A percentile compares a stretch with the other conserved stretches of the same genome.
Evolutionary conservation across 2,797 vertebrate species (phyloP).

Genomic region (Tadarida brasiliensis): DNA sequence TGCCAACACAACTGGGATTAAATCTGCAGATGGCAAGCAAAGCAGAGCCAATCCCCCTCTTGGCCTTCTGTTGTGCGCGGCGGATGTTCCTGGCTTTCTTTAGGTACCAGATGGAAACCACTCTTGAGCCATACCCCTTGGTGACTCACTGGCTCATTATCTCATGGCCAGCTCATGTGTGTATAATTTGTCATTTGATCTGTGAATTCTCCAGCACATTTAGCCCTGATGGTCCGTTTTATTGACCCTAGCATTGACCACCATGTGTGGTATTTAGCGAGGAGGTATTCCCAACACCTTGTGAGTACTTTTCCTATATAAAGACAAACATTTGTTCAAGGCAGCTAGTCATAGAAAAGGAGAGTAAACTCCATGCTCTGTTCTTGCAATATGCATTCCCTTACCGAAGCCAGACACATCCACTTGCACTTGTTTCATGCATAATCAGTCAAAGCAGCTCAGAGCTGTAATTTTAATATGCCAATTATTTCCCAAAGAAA

Average conservation of each 20-base stretch:
- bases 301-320: neutral
- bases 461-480: constrained; percentile 58
- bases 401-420: constrained; percentile 27
- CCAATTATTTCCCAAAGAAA: constrained; percentile 66
- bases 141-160: constrained; percentile 54
- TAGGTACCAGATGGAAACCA: constrained; percentile 65
- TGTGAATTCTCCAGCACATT: constrained; percentile 26
- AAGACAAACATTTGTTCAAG: constrained; percentile 43
- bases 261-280: constrained; percentile 30
- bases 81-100: constrained; percentile 55
- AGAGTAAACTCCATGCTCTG: neutral
- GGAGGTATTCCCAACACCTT: neutral
- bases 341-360: neutral
- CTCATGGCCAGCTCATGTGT: neutral
- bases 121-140: constrained; percentile 24
- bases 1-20: constrained; percentile 5
- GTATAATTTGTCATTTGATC: constrained; percentile 21
- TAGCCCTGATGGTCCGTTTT: constrained; percentile 59
- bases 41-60: neutral
- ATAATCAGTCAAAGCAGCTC: neutral
- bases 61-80: neutral
- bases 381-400: neutral
- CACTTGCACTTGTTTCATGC: neutral
- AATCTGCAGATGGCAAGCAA: constrained; percentile 29
- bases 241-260: constrained; percentile 1